Conservation (phyloP, 2,113 vertebrate genomes). For the Xyrauchen texanus region DNA sequence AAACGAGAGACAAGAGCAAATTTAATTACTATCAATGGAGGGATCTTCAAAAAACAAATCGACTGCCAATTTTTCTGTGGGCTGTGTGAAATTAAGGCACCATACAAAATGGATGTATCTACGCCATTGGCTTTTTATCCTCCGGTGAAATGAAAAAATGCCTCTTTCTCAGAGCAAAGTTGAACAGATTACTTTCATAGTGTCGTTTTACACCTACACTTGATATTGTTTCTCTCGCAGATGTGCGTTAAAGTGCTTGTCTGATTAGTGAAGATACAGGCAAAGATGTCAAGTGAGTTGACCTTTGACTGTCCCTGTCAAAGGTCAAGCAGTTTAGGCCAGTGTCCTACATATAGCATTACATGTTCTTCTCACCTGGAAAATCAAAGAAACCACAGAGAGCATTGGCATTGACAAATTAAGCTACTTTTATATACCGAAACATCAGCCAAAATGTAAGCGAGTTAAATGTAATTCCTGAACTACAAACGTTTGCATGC, state of each 20-base stretch:
- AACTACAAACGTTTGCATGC: too few relatives aligned
- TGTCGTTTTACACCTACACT: constrained; percentile 41
- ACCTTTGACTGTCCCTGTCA: constrained; percentile 59
- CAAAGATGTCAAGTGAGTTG: constrained; percentile 69
- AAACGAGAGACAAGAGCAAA: constrained; percentile 70
- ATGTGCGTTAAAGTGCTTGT: constrained; percentile 56
- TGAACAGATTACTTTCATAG: constrained; percentile 45
- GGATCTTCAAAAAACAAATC: constrained; percentile 67
- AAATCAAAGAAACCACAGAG: constrained; percentile 34
- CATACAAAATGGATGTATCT: constrained; percentile 38
- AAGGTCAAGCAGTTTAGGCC: constrained; percentile 68
- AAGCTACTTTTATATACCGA: neutral
- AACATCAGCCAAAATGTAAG: neutral
- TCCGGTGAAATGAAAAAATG: constrained; percentile 51
- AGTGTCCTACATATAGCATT: constrained; percentile 48
- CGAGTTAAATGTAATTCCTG: too few relatives aligned
- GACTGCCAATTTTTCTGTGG: constrained; percentile 63
- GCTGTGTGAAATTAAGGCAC: constrained; percentile 35
- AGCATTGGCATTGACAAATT: neutral
- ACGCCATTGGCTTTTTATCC: constrained; percentile 24
- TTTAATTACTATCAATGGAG: constrained; percentile 78
- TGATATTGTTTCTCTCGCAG: constrained; percentile 49
- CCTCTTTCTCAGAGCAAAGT: constrained; percentile 32
- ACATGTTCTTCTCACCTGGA: constrained; percentile 63
- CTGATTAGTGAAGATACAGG: constrained; percentile 52